These are phyloP conservation scores for Mirza zaza DNA, from an alignment of 2,113 vertebrate species.

Conservation along the genomic window DNA sequence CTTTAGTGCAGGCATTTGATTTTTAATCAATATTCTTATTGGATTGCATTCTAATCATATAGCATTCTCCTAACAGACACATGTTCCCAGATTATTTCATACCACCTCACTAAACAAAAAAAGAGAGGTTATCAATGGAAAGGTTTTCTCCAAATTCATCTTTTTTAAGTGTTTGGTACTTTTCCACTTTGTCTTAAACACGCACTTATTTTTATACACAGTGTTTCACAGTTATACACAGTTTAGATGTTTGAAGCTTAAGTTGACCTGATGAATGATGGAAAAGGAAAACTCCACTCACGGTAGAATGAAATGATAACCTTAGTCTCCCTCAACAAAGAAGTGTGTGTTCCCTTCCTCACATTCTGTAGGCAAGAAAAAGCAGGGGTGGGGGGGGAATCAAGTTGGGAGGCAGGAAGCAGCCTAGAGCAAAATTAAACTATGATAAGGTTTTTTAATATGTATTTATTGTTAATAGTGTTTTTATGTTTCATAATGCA, in stretches of 20 bases:
- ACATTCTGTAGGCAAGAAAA: not conserved
- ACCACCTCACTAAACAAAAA: not conserved
- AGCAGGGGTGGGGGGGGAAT: rapidly evolving
- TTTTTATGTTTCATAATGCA: not conserved
- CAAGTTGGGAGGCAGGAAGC: not conserved
- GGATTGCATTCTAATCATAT: not conserved
- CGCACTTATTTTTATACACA: not conserved
- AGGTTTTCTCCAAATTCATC: not conserved
- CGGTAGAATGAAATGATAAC: not conserved
- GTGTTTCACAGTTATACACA: not conserved
- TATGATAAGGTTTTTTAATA: not conserved
- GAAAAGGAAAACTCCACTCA: not conserved
- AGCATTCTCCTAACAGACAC: not conserved
- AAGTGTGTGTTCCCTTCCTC: not conserved
- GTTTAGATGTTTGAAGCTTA: not conserved
- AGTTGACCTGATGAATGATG: not conserved
- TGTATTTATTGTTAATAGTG: not conserved
- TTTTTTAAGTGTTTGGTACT: not conserved
- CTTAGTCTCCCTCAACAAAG: not conserved
- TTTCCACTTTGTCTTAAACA: not conserved
- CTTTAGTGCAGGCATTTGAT: not conserved
- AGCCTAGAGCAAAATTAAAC: not conserved
- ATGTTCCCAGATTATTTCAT: not conserved
- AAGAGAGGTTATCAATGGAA: not conserved
- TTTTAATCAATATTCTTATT: not conserved